Evolutionary conservation across 1,140 invertebrate genomes (phyloP), one percentile per base, ranked within the genome.

Genomic region (Colletes latitarsis): DNA sequence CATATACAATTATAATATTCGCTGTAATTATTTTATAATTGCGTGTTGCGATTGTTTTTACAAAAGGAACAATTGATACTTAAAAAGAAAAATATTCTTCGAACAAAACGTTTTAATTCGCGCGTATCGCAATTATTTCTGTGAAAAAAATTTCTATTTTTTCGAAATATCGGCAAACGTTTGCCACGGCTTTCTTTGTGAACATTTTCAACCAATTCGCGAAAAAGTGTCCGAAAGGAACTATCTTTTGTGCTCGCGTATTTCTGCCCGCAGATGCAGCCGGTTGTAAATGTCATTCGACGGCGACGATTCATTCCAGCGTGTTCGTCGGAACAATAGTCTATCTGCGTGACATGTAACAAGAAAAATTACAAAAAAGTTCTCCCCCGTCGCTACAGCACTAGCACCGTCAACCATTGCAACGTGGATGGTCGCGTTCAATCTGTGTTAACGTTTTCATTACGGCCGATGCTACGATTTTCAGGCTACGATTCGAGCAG

Each of bases 271-370:
- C 52, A 17, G 6, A 52, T 41, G 72, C 39, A 67, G 30, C 55
- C 66, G 43, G 39, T 63, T 41, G 43, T 55, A 68, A 73, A 82
- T 78, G 85, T 77, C 55, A 46, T 57, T 71, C 67, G 75, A 78
- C 74, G 60, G 63, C 30, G 78, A 67, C 30, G 55, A 66, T 77
- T 70, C 55, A 41, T 62, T 64, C 6, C 55, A n/a, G 19, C 52
- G 43, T 49, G 53, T 6, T n/a, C 21, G 49, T 62, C 21, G 46
- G 43, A 62, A 75, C 70, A 30, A 67, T 69, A 9, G 49, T 79
- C 17, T 55, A 69, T 78, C 57, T 39, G 17, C 4, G 14, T 53
- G 72, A 52, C 46, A 10, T 67, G 46, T 68, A 41, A 58, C 41
- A 21, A 81, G 46, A n/a, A 80, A n/a, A 49, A 10, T 49, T 46